Evolutionary conservation across 92 coral and sea anemone genomes (phyloP), one percentile per base, ranked within the genome.

Genomic region (Palythoa heliodiscus): DNA sequence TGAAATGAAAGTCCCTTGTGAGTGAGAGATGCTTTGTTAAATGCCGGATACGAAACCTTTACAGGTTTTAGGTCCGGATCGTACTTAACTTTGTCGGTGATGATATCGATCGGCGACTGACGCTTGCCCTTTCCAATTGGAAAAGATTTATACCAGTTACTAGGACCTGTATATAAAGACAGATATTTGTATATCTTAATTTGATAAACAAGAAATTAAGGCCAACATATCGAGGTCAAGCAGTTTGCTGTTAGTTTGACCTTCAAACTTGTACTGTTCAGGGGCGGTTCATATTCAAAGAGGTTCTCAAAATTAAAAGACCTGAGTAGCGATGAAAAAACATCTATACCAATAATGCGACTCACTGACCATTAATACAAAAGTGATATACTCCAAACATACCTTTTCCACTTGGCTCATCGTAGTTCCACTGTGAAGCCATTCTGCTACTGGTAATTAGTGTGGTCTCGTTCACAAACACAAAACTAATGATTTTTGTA

Each of bases 21-120:
- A 1, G 67, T 43, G 10, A 89, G 55, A 11, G 47, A 54, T 4
- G 86, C 88, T 37, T 78, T 78, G 35, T 84, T 52, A 35, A 89
- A 89, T 13, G 50, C 5, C 25, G 91, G 91, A 37, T 89, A 89
- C n/a, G 71, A 77, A 72, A 84, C 82, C 9, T 24, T 66, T 43
- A 89, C 40, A 9, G 69, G 70, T 76, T 93, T 86, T 43, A 95
- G 73, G 66, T 69, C 68, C 19, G 90, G 50, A 84, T 95, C 98
- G 75, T 88, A 86, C 17, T 75, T 64, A 29, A 85, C 93, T 52
- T 86, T 82, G 22, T 81, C 67, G 11, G 87, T 87, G 66, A 85
- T 60, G 87, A 95, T 93, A 75, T 95, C 93, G 50, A 95, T 90
- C 4, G 98, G 98, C 40, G 98, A 95, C 77, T 95, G 98, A 3